These are phyloP conservation scores for Oreochromis aureus DNA, from an alignment of 2,113 vertebrate genomes.

Conservation along the genomic window DNA sequence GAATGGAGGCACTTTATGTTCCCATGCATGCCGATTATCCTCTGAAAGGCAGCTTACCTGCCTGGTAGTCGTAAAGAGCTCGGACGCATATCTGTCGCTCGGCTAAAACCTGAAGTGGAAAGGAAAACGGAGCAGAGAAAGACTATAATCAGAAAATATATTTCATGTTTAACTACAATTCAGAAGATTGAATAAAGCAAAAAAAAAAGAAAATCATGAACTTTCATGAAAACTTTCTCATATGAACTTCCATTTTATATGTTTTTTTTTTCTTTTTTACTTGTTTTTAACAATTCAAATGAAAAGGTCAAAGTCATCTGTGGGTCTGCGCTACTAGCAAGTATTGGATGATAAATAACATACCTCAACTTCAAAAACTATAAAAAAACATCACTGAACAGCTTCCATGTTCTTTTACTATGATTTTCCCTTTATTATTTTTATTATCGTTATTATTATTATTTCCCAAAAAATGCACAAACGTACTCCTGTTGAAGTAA, in stretches of 20 bases:
- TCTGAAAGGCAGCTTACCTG: slow-evolving; percentile 66
- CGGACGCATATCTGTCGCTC: slow-evolving; percentile 69
- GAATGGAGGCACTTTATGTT: slow-evolving; percentile 49
- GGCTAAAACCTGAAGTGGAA: slow-evolving; percentile 43
- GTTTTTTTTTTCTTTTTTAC: not conserved
- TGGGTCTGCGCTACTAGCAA: not conserved
- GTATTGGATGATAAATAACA: not conserved
- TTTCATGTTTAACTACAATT: not conserved
- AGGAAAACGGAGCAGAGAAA: slow-evolving; percentile 7
- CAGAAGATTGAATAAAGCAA: not conserved
- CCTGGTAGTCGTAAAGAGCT: slow-evolving; percentile 77
- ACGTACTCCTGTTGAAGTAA: not conserved
- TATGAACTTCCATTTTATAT: not conserved
- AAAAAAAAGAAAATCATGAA: not conserved
- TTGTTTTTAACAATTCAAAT: not conserved
- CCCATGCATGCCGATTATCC: slow-evolving; percentile 27
- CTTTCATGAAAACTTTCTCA: not conserved
- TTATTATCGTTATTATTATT: not conserved
- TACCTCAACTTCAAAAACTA: not conserved
- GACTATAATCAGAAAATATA: not conserved
- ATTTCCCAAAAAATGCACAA: not conserved
- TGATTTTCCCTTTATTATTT: not conserved
- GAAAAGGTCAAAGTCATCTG: not conserved
- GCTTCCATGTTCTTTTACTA: not conserved
- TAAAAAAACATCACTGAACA: not conserved